Conservation (phyloP, 2,797 vertebrate genomes). For the Graptemys geographica region DNA sequence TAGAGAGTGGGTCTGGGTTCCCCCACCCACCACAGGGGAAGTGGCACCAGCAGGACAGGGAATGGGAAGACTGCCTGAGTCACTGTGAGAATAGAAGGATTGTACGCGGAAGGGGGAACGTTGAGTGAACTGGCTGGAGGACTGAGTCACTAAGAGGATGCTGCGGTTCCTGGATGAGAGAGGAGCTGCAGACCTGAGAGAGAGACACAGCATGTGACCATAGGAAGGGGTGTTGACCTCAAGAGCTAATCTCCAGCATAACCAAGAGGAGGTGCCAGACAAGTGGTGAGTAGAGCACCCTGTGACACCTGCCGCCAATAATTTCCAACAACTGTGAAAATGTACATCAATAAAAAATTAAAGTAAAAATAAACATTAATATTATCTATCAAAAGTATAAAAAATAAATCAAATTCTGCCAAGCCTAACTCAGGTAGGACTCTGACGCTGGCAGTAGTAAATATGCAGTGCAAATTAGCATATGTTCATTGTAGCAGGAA, state of each 20-base stretch:
- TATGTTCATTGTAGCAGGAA: background rate
- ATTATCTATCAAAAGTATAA: background rate
- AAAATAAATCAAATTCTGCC: background rate
- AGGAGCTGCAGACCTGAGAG: background rate
- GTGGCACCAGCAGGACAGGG: background rate
- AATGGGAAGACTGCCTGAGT: background rate
- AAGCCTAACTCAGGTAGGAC: background rate
- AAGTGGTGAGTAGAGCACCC: background rate
- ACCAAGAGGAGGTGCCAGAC: background rate
- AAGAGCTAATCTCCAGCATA: background rate
- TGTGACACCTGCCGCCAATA: background rate
- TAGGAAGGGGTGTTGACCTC: background rate
- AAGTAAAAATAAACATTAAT: background rate
- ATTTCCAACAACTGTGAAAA: background rate
- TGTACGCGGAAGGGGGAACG: background rate
- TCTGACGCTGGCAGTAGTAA: background rate
- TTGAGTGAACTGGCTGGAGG: background rate
- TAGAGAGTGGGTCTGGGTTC: background rate
- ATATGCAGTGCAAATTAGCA: background rate
- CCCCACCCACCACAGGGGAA: background rate
- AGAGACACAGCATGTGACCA: background rate
- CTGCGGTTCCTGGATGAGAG: background rate
- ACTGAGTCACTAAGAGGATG: background rate
- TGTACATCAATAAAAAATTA: background rate
- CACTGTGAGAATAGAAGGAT: background rate